Base-by-base conservation (phyloP, 2,113 vertebrate genomes). In the Irena cyanogastra region DNA sequence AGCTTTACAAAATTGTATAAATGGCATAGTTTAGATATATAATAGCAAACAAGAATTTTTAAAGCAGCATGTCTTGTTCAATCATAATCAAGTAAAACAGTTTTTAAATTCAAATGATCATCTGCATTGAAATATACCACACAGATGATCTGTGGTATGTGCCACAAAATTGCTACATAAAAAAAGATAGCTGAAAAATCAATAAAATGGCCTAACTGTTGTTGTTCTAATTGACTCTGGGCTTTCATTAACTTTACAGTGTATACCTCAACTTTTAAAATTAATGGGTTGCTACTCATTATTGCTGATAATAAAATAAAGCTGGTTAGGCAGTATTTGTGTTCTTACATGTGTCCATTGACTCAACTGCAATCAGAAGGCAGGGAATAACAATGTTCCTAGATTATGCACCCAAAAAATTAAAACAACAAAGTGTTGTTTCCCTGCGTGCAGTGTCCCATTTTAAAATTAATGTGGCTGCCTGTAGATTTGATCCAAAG, bases 201-300 rank as follows among this genome's bases (percentile, higher is more conserved):
- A 57, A 44, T 89, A 90, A 92, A 97, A 78, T 89, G 61, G 21
- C 76, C 65, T 86, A 71, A 68, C n/a, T 88, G 63, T 83, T 76
- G 49, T 95, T 83, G 63, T 83, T 95, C 97, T 94, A 97, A 95
- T 86, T 95, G 94, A 96, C 80, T 75, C 71, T 86, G 64, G 22
- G 37, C 83, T 96, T 87, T 77, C 87, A 80, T 50, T 92, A 91
- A 92, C 88, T 94, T 93, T 72, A 94, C 47, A 57, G 47, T 80
- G 39, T 68, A 49, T 92, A 77, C 35, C 31, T 83, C 2, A 11
- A 49, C 37, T 76, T 91, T 54, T 83, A 41, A 75, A 95, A 86
- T 75, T 45, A 78, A 70, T 49, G 49, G 23, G 28, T 74, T 83
- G 65, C 85, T 69, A 35, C 69, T 90, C 45, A 28, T 83, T 89